These are phyloP conservation scores for Micronycteris hirsuta DNA, from an alignment of 2,113 vertebrate species.

Conservation along the genomic window DNA sequence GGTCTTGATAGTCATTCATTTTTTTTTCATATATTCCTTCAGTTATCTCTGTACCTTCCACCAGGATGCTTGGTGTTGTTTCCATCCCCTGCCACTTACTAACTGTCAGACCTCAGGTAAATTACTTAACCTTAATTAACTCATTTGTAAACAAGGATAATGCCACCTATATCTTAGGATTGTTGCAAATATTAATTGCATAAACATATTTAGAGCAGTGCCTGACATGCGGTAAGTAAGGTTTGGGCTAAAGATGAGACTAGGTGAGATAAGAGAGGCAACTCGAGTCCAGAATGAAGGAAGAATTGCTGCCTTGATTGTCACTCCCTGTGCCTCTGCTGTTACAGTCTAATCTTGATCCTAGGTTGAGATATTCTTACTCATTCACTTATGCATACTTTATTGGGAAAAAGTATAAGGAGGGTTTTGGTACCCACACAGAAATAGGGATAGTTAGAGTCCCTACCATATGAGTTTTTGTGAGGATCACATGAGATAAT, in stretches of 20 bases:
- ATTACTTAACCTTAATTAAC: not conserved
- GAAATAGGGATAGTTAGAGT: not conserved
- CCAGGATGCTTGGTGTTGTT: not conserved
- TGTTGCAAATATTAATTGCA: not conserved
- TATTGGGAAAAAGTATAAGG: not conserved
- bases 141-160: not conserved
- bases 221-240: not conserved
- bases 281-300: not conserved
- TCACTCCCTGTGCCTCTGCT: not conserved
- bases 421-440: not conserved
- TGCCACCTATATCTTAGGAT: not conserved
- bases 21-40: not conserved
- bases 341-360: not conserved
- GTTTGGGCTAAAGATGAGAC: not conserved
- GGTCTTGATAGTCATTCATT: not conserved
- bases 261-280: not conserved
- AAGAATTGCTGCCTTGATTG: not conserved
- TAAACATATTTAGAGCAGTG: not conserved
- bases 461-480: not conserved
- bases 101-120: not conserved
- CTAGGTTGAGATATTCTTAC: not conserved
- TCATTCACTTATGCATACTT: not conserved
- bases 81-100: not conserved
- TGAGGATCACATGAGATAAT: constrained; percentile 8
- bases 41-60: not conserved